Percentiles rank a stretch among this genome's conserved stretches.
Conservation (phyloP, 2,797 vertebrate genomes). For the Mus spretus region DNA sequence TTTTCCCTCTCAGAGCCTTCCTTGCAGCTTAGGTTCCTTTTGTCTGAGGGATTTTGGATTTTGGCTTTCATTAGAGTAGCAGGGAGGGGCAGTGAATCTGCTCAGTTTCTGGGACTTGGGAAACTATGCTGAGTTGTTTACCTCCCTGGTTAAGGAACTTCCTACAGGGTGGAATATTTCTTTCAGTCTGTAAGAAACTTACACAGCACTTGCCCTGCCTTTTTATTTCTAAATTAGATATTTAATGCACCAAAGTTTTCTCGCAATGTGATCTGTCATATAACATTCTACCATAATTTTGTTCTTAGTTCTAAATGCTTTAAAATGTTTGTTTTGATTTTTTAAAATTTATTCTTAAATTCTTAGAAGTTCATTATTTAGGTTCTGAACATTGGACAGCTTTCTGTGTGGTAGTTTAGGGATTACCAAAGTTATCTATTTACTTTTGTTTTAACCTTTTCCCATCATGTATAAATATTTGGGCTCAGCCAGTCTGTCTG, state of each 20-base stretch:
- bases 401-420: not conserved
- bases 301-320: slow-evolving; percentile 51
- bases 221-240: slow-evolving; percentile 13
- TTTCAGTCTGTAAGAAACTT: not conserved
- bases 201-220: not conserved
- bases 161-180: not conserved
- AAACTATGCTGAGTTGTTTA: not conserved
- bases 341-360: not conserved
- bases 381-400: slow-evolving; percentile 22
- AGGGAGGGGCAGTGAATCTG: not conserved
- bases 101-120: not conserved
- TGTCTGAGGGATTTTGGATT: not conserved
- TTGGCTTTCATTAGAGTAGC: not conserved
- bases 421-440: not conserved
- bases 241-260: not conserved
- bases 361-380: slow-evolving; percentile 48
- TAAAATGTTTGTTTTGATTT: slow-evolving; percentile 47
- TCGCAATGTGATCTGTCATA: not conserved
- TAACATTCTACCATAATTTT: not conserved
- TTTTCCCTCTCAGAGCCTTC: not conserved
- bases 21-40: not conserved
- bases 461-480: slow-evolving; percentile 40
- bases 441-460: slow-evolving; percentile 35
- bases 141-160: not conserved
- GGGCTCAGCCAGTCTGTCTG: not conserved